Conservation (phyloP, 2,113 vertebrate species). For the Pelusios castaneus region DNA sequence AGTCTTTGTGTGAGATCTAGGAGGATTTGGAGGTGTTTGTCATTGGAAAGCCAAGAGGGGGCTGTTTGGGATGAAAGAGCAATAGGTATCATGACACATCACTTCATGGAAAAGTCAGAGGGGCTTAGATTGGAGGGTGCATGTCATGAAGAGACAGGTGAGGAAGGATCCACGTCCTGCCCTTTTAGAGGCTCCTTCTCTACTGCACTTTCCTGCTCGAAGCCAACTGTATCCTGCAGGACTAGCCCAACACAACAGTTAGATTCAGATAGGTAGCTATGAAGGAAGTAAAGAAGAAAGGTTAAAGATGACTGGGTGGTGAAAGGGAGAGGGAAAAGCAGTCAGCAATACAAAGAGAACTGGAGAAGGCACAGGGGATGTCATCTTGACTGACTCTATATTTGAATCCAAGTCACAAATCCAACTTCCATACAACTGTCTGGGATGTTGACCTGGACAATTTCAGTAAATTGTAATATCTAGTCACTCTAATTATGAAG, state of each 20-base stretch:
- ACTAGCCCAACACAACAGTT: neutral
- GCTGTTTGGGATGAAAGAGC: neutral
- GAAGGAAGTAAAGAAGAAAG: neutral
- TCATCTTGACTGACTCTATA: neutral
- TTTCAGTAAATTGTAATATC: neutral
- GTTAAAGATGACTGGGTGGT: neutral
- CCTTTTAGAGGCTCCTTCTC: neutral
- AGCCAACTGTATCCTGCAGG: neutral
- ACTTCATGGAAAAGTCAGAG: neutral
- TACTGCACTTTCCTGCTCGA: neutral
- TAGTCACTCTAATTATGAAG: neutral
- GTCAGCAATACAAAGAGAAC: neutral
- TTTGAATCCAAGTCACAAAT: neutral
- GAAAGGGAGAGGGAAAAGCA: neutral
- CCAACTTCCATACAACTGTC: neutral
- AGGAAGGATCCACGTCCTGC: neutral
- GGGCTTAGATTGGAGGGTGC: neutral
- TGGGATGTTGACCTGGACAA: no score
- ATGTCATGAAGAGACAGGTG: neutral
- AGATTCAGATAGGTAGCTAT: neutral
- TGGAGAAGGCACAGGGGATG: neutral
- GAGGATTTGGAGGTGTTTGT: neutral
- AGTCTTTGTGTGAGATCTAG: neutral
- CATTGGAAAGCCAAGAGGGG: neutral
- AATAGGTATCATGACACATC: neutral